Base-by-base conservation (phyloP, 2,797 vertebrate genomes). In the Schizopygopsis pylzovi region DNA sequence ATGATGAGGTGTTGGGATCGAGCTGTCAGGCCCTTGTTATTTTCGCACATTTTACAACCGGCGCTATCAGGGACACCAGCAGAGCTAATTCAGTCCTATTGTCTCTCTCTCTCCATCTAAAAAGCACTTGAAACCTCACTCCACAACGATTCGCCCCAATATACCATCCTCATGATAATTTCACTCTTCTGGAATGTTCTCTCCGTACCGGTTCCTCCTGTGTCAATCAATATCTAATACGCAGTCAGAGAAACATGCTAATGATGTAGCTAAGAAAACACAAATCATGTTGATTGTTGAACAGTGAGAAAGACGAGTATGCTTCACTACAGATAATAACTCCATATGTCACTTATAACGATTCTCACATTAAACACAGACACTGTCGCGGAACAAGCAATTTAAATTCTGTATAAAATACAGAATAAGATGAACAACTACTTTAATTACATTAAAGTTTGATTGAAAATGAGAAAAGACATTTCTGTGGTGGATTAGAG, bases 1-100 rank as follows among this genome's bases (percentile, higher is more conserved):
- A 93, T 93, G 93, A 95, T 93, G 92, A 93, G 92, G 93, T 92
- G 92, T 91, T 92, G 90, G 90, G 87, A 93, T 92, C 87, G 91
- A 81, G 89, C 88, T 87, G 85, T 70, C 80, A 86, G 83, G 70
- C 73, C 80, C 81, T 88, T 82, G 83, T 86, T 87, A 89, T 89
- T 89, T 88, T 89, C 79, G 45, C 84, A 88, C 77, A 73, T 82
- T 89, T 87, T 87, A 81, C 88, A 68, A 77, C 81, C 71, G 45
- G 41, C 83, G 54, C 84, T 88, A 87, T 81, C 83, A 80, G 70
- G 78, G 84, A 92, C 92, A 94, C 94, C 92, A 90, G 92, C 89
- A 77, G 91, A 90, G 93, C 90, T 93, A 94, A 95, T 94, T 94
- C 92, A 89, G 92, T 91, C 88, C 75, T 88, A 90, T 89, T 86